Base-by-base conservation (phyloP, 2,888 invertebrate species). In the Oligia latruncula region DNA sequence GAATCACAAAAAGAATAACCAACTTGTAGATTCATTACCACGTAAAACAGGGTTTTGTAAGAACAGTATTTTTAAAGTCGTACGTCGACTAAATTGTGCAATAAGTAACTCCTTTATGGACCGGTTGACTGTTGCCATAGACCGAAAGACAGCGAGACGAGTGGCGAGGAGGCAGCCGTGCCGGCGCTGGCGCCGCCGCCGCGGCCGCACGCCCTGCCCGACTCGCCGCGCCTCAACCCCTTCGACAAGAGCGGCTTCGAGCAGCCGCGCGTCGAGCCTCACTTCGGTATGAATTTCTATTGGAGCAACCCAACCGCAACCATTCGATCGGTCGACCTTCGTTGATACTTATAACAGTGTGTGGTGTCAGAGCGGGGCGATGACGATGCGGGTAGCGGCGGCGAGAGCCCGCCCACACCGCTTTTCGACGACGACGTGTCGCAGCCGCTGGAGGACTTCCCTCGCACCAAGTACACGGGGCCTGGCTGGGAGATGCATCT, bases 401-500 rank as follows among this genome's bases (percentile, higher is more conserved):
- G 93, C 17, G 99, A 99, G 94, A 98, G 98, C 4, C 99, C 99
- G 58, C 98, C 98, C n/a, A 99, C 99, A 20, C 99, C 99, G 20
- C 97, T 99, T 49, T 99, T 98, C 94, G 99, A 99, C 93, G 99
- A 99, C 83, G 99, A 99, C 93, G 98, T 98, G 70, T 99, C 99
- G 0, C 98, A 98, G 94, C 99, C 99, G 0, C 97, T 99, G 76
- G 99, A 99, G 94, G 98, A 98, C 75, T 99, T 99, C 95, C 99
- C 99, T 17, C 97, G 99, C 71, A 97, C 98, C 55, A 97, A 97
- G 84, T 98, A 98, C 93, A 93, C 95, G 0, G 99, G 98, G 0
- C 98, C 98, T 46, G 99, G 99, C 49, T 99, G 99, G 99, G 99
- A 99, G 92, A 98, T 99, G 98, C 98, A 99, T 89, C 96, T 99